A percentile compares a stretch with the other conserved stretches of the same genome.
These are phyloP conservation scores for Phataginus tetradactyla DNA, from an alignment of 2,797 vertebrate species.

Conservation along the genomic window DNA sequence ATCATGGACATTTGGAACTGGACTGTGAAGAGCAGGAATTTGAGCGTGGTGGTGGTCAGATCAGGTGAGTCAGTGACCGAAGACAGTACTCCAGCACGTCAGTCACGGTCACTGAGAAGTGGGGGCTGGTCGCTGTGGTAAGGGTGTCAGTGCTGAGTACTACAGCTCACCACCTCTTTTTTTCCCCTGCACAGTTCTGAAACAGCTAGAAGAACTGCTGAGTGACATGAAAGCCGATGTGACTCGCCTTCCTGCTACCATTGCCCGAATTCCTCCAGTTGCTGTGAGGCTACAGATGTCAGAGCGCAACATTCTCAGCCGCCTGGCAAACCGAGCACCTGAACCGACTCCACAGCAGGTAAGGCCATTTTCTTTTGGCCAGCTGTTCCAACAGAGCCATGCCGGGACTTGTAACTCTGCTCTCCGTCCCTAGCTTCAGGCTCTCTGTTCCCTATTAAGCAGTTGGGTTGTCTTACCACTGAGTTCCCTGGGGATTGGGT, in stretches of 20 bases:
- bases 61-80: not conserved
- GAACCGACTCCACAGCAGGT: constrained; percentile 93
- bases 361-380: constrained; percentile 34
- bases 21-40: not conserved
- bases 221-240: constrained; percentile 99
- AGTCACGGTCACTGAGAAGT: not conserved
- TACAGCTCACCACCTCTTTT: constrained; percentile 15
- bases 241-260: constrained; percentile 97
- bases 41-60: not conserved
- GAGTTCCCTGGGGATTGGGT: not conserved
- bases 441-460: not conserved
- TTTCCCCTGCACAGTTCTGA: constrained; percentile 90
- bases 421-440: not conserved
- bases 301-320: constrained; percentile 98
- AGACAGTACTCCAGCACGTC: not conserved
- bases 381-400: not conserved
- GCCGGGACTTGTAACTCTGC: not conserved
- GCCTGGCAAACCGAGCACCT: constrained; percentile 95
- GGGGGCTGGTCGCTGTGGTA: too few species aligned
- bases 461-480: not conserved
- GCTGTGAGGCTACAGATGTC: constrained; percentile 99
- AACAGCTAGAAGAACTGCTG: constrained; percentile 98
- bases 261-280: constrained; percentile 97
- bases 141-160: not conserved
- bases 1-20: not conserved